phyloP scores from a whole-genome alignment of 37 sponge, comb jelly and placozoan genomes.

The Amphimedon queenslandica region DNA sequence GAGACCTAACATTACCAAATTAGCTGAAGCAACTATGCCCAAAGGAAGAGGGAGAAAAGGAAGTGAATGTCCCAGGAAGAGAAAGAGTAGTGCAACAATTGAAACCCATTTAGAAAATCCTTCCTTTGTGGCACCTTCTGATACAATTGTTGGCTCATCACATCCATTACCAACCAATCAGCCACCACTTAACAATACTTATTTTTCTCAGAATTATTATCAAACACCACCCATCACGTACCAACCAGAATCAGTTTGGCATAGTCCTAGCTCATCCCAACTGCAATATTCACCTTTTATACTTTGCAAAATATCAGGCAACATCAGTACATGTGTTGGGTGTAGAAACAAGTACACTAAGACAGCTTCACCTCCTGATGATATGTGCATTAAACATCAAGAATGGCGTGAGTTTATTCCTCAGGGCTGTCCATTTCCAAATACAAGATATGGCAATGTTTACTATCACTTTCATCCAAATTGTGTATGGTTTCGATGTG shows the following conservation, averaged over 20 bases:
- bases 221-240: background rate
- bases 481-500: conserved; percentile 34
- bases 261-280: no score
- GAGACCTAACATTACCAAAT: no score
- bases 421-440: no score
- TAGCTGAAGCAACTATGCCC: conserved; percentile 20
- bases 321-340: conserved; percentile 20
- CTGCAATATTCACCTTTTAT: no score
- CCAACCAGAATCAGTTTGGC: no score
- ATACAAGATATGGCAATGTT: no score
- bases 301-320: conserved; percentile 9
- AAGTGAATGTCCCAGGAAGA: conserved; percentile 1
- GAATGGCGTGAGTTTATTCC: conserved; percentile 29
- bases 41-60: conserved; percentile 37
- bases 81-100: background rate
- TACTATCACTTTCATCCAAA: no score
- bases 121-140: no score
- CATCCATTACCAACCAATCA: background rate
- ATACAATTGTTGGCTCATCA: no score
- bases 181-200: no score
- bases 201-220: no score
- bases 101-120: background rate
- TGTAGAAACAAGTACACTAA: conserved; percentile 29
- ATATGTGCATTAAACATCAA: no score
- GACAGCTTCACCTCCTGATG: conserved; percentile 5